phyloP scores from a whole-genome alignment of 2,113 vertebrate species.

The Poeciliopsis retropinna region DNA sequence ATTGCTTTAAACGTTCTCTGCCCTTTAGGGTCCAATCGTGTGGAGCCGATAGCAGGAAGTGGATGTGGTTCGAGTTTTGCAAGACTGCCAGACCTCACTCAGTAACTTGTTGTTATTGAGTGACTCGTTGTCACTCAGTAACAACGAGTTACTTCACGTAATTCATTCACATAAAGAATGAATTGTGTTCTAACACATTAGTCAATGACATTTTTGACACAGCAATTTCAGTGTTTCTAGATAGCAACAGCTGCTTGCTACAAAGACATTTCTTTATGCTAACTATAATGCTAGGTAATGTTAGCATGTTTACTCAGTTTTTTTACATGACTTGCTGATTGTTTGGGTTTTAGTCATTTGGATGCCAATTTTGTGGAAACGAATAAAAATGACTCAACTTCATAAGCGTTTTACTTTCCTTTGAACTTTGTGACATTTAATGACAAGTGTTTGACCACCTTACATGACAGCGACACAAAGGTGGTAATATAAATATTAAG shows the following conservation, averaged over 20 bases:
- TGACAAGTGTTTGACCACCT: not conserved
- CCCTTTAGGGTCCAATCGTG: slow-evolving; percentile 72
- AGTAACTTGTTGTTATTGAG: too few relatives aligned
- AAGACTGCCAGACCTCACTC: slow-evolving; percentile 53
- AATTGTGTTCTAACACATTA: too few relatives aligned
- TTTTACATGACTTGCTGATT: not conserved
- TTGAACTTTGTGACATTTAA: not conserved
- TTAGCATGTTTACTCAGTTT: not conserved
- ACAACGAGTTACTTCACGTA: too few relatives aligned
- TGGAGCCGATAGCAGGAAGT: slow-evolving; percentile 75
- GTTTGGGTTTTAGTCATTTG: not conserved
- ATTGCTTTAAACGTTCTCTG: slow-evolving; percentile 15
- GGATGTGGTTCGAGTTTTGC: slow-evolving; percentile 64
- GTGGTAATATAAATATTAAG: too few relatives aligned
- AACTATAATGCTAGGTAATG: not conserved
- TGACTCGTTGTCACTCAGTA: too few relatives aligned
- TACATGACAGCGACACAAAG: not conserved
- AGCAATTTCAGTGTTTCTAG: not conserved
- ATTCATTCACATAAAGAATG: too few relatives aligned
- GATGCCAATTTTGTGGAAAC: not conserved
- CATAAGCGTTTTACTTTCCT: too few relatives aligned
- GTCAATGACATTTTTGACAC: not conserved
- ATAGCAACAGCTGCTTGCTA: not conserved
- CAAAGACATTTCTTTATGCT: not conserved
- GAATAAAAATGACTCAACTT: too few relatives aligned